phyloP scores from a whole-genome alignment of 2,113 vertebrate species.

The Mungos mungo region DNA sequence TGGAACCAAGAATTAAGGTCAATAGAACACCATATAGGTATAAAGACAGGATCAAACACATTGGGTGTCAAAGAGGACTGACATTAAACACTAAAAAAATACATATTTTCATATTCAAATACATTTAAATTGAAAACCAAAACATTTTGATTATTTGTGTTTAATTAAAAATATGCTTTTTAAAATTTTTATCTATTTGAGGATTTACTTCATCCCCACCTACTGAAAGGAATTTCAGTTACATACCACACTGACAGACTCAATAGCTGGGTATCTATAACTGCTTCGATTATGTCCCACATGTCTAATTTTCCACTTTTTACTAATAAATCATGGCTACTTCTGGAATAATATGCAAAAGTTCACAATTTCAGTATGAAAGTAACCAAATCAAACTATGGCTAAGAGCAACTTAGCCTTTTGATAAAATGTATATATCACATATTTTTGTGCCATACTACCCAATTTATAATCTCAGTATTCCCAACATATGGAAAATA shows the following conservation, averaged over 20 bases:
- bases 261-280: background rate
- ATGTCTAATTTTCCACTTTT: background rate
- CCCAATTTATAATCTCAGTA: background rate
- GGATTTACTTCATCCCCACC: background rate
- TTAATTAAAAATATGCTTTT: background rate
- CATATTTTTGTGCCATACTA: background rate
- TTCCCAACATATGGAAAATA: background rate
- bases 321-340: background rate
- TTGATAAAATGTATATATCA: background rate
- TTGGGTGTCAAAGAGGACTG: background rate
- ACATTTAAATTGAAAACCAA: background rate
- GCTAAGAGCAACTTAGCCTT: background rate
- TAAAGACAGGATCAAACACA: background rate
- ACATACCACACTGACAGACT: background rate
- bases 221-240: background rate
- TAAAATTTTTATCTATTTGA: background rate
- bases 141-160: background rate
- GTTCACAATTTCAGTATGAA: background rate
- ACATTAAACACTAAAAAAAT: background rate
- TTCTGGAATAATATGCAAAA: background rate
- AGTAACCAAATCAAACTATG: background rate
- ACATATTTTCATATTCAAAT: background rate
- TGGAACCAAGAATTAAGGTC: background rate
- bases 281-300: background rate
- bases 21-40: background rate